phyloP scores from a whole-genome alignment of 2,113 vertebrate genomes.

The Dromas ardeola region DNA sequence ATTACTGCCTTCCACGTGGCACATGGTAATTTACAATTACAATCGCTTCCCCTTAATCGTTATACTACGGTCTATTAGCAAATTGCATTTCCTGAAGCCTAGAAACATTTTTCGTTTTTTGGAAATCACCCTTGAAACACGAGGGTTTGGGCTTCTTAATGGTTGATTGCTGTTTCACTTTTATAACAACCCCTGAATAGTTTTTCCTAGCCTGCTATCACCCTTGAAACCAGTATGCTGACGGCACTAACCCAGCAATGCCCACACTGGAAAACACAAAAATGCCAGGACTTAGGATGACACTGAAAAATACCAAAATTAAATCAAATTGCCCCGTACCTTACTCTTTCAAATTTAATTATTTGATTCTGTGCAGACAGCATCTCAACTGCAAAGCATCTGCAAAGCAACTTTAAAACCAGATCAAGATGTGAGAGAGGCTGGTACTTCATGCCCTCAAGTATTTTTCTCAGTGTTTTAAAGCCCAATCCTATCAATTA shows the following conservation, averaged over 20 bases:
- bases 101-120: background rate
- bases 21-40: conserved; percentile 56
- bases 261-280: background rate
- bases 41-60: conserved; percentile 36
- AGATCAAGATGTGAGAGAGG: background rate
- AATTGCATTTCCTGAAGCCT: conserved; percentile 30
- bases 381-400: background rate
- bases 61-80: conserved; percentile 33
- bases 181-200: background rate
- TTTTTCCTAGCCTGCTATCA: background rate
- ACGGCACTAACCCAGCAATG: background rate
- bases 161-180: background rate
- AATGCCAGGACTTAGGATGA: background rate
- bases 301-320: background rate
- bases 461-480: background rate
- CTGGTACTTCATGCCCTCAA: background rate
- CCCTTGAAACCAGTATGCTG: background rate
- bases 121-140: background rate
- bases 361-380: background rate
- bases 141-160: background rate
- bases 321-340: background rate
- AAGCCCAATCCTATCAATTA: background rate
- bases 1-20: conserved; percentile 56
- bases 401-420: background rate
- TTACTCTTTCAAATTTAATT: background rate